These are phyloP conservation scores for Crioceris asparagi DNA, from an alignment of 2,888 invertebrate genomes.

Conservation along the genomic window DNA sequence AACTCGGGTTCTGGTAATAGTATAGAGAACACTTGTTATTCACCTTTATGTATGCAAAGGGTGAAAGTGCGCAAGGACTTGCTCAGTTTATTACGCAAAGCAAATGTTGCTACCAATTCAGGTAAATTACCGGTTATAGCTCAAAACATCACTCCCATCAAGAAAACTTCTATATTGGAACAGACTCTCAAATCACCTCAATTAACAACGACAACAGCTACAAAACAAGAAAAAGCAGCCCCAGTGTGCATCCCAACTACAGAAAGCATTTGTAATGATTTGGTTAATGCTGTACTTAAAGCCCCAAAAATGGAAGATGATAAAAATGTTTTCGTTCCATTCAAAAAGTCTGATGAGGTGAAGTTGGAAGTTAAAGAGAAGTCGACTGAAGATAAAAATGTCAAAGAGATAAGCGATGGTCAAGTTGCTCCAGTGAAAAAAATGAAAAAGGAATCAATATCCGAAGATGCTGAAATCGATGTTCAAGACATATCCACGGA, in stretches of 20 bases:
- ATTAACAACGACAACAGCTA: constrained; percentile 22
- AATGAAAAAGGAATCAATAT: constrained; percentile 31
- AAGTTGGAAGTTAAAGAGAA: constrained; percentile 20
- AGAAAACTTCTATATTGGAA: constrained; percentile 54
- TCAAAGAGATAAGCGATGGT: constrained; percentile 24
- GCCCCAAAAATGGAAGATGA: constrained; percentile 48
- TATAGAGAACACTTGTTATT: constrained; percentile 58
- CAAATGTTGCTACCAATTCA: constrained; percentile 45
- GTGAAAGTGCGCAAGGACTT: constrained; percentile 60
- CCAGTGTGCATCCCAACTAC: constrained; percentile 26
- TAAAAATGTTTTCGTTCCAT: constrained; percentile 30
- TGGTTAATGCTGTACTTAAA: constrained; percentile 49
- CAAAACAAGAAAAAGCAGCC: constrained; percentile 19
- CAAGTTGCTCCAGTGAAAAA: constrained; percentile 38
- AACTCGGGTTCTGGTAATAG: constrained; percentile 43
- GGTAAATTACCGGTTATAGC: constrained; percentile 39
- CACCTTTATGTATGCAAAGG: constrained; percentile 69
- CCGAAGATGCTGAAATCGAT: constrained; percentile 33
- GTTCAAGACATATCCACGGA: constrained; percentile 33
- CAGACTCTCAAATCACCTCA: constrained; percentile 55
- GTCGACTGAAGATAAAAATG: constrained; percentile 17
- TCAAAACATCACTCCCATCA: constrained; percentile 34
- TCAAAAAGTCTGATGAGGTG: constrained; percentile 18
- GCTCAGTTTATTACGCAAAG: constrained; percentile 48
- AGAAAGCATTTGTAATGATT: constrained; percentile 50